Conservation (phyloP, 2,797 vertebrate genomes). For the Malacoraja senta region DNA sequence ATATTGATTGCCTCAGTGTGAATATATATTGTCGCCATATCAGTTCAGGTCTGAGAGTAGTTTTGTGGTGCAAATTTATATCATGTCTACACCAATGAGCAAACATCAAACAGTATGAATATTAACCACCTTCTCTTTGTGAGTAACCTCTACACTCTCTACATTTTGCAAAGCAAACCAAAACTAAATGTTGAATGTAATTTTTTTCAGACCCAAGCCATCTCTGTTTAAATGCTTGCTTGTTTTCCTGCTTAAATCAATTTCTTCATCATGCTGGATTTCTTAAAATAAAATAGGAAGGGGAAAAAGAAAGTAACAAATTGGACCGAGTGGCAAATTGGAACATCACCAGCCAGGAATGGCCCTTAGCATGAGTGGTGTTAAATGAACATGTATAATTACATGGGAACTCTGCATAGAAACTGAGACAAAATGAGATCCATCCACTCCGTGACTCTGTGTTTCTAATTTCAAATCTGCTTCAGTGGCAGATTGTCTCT, state of each 20-base stretch:
- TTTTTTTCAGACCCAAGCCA: neutral
- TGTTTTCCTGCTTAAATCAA: neutral
- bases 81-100: neutral
- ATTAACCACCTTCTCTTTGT: neutral
- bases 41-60: neutral
- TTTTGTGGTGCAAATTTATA: neutral
- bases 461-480: neutral
- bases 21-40: neutral
- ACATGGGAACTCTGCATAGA: neutral
- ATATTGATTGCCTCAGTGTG: neutral
- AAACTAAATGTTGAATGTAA: neutral
- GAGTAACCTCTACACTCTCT: neutral
- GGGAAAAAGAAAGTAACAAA: neutral
- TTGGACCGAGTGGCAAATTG: neutral
- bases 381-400: neutral
- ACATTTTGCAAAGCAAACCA: neutral
- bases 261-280: neutral
- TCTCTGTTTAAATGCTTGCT: neutral
- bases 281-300: neutral
- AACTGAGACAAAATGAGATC: neutral
- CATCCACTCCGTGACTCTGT: neutral
- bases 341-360: neutral
- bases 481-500: constrained; percentile 31
- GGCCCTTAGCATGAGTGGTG: neutral
- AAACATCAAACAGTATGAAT: neutral